Evolutionary conservation across 2,113 vertebrate genomes (phyloP).

Genomic region (Mystacornis crossleyi): DNA sequence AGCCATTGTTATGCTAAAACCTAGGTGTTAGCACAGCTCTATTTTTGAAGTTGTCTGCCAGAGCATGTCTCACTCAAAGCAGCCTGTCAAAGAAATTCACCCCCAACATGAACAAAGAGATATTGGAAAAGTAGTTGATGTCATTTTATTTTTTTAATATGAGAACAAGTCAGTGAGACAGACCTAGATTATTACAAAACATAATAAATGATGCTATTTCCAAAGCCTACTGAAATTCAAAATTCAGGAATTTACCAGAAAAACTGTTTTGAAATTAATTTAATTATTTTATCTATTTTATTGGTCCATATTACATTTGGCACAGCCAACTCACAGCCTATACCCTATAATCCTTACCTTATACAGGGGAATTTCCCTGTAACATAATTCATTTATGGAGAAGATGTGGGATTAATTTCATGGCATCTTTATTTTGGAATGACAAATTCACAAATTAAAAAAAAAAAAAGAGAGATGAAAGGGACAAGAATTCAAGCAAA

Average conservation of each 20-base stretch:
- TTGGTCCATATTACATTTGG: neutral
- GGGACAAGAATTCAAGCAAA: neutral
- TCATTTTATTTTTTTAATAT: neutral
- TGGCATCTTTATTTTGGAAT: neutral
- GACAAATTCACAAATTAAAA: neutral
- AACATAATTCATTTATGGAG: neutral
- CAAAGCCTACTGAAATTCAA: neutral
- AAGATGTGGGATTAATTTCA: neutral
- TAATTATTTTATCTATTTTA: neutral
- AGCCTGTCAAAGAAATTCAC: neutral
- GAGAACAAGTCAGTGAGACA: neutral
- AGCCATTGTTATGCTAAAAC: neutral
- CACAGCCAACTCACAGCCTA: neutral
- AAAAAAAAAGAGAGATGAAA: neutral
- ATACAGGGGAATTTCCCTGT: neutral
- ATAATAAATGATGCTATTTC: neutral
- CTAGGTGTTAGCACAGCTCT: neutral
- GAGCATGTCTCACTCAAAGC: neutral
- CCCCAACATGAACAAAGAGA: neutral
- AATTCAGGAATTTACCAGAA: neutral
- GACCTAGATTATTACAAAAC: neutral
- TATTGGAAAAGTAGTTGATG: neutral
- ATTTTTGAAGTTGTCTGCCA: neutral
- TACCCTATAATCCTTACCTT: neutral
- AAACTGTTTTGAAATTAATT: neutral